Conservation (phyloP, 1,140 invertebrate species). For the Dolichoris vasculosae region DNA sequence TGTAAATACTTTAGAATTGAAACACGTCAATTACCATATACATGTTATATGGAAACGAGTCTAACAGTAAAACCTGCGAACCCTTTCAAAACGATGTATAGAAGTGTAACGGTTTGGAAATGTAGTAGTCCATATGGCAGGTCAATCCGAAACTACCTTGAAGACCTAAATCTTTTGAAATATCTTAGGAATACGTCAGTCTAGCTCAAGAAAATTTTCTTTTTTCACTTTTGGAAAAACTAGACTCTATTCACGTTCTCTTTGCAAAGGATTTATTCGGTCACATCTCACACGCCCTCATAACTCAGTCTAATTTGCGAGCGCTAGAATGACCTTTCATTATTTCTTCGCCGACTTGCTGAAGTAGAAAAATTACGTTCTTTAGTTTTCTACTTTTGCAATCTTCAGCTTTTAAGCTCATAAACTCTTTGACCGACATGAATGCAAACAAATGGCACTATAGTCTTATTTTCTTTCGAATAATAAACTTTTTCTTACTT, state of each 20-base stretch:
- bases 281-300: slow-evolving; percentile 10
- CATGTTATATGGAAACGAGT: neutral
- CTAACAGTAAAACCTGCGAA: neutral
- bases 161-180: slow-evolving; percentile 37
- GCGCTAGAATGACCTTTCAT: slow-evolving; percentile 53
- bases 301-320: slow-evolving; percentile 42
- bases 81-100: slow-evolving; percentile 18
- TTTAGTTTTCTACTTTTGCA: neutral
- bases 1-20: neutral
- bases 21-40: neutral
- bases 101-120: slow-evolving; percentile 1
- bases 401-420: neutral
- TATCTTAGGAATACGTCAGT: neutral
- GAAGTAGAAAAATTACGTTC: slow-evolving; percentile 32
- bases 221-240: slow-evolving; percentile 6
- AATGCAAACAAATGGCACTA: neutral
- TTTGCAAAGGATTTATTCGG: slow-evolving; percentile 11
- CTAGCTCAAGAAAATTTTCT: neutral
- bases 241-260: neutral
- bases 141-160: slow-evolving; percentile 25
- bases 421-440: neutral
- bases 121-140: neutral
- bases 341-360: slow-evolving; percentile 45
- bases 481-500: neutral
- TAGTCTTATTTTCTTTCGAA: neutral